phyloP scores from a whole-genome alignment of 2,113 vertebrate genomes.

The Muntiacus reevesi region DNA sequence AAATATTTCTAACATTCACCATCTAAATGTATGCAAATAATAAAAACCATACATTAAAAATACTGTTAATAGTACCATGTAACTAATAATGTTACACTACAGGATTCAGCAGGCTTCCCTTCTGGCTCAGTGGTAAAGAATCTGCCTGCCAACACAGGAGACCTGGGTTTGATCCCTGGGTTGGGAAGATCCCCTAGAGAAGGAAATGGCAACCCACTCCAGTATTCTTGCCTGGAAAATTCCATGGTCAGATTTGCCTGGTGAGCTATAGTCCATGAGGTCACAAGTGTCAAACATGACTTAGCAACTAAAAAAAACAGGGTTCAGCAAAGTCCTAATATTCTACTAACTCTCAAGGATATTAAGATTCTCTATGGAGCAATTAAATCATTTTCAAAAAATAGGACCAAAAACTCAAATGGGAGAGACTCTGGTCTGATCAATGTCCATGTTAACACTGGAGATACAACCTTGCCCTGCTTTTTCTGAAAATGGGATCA shows the following conservation, averaged over 20 bases:
- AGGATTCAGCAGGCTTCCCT: not conserved
- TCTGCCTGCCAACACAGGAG: not conserved
- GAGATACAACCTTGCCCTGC: not conserved
- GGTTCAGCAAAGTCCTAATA: not conserved
- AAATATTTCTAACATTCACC: not conserved
- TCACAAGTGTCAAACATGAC: not conserved
- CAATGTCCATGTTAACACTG: not conserved
- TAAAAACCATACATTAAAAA: not conserved
- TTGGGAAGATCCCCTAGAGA: not conserved
- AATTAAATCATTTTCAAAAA: not conserved
- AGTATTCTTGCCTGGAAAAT: not conserved
- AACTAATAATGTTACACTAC: not conserved
- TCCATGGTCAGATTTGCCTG: not conserved
- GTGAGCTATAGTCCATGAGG: not conserved
- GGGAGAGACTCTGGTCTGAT: not conserved
- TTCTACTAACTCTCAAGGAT: not conserved
- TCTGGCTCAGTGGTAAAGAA: not conserved
- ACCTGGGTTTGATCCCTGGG: not conserved
- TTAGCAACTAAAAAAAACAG: not conserved
- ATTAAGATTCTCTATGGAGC: not conserved
- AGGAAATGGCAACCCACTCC: not conserved
- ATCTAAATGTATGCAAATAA: not conserved
- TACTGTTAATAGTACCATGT: not conserved
- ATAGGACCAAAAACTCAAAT: not conserved
- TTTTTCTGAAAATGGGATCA: not conserved